phyloP scores from a whole-genome alignment of 1,140 invertebrate species.

The Leptoteleia sp. region DNA sequence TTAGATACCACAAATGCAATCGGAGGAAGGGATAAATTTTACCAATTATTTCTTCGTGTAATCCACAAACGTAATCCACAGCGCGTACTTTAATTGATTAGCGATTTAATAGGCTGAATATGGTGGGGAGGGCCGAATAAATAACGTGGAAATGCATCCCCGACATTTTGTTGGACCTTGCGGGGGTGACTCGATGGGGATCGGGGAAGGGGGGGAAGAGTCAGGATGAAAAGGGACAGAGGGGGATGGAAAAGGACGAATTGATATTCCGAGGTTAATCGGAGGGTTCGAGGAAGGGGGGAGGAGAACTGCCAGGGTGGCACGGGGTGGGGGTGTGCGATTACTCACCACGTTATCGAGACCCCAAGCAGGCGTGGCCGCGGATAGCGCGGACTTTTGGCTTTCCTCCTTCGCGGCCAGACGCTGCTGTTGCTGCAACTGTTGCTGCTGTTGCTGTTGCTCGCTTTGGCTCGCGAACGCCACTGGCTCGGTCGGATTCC shows the following conservation, averaged over 20 bases:
- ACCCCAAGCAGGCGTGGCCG: constrained; percentile 77
- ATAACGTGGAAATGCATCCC: constrained; percentile 23
- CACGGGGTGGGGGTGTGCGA: constrained; percentile 53
- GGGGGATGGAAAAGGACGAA: constrained; percentile 4
- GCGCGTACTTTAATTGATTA: constrained; percentile 27
- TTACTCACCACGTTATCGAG: constrained; percentile 78
- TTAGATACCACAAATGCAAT: too few relatives aligned
- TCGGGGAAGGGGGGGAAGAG: constrained; percentile 3
- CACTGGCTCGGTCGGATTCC: too few relatives aligned
- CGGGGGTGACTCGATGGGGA: constrained; percentile 19
- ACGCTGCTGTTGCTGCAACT: too few relatives aligned
- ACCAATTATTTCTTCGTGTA: too few relatives aligned
- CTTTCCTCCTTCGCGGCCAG: too few relatives aligned
- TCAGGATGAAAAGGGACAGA: constrained; percentile 7
- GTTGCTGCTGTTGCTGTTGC: too few relatives aligned
- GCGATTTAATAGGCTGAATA: constrained; percentile 4
- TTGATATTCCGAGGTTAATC: constrained; percentile 53
- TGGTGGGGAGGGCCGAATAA: constrained; percentile 10
- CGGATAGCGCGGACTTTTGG: constrained; percentile 67
- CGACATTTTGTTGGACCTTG: constrained; percentile 33
- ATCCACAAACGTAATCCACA: too few relatives aligned
- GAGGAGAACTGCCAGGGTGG: too few relatives aligned
- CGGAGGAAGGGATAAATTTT: too few relatives aligned
- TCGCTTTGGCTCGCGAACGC: too few relatives aligned
- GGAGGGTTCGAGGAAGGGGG: neutral